Evolutionary conservation across 2,113 vertebrate genomes (phyloP).

Genomic region (Ophiodon elongatus): DNA sequence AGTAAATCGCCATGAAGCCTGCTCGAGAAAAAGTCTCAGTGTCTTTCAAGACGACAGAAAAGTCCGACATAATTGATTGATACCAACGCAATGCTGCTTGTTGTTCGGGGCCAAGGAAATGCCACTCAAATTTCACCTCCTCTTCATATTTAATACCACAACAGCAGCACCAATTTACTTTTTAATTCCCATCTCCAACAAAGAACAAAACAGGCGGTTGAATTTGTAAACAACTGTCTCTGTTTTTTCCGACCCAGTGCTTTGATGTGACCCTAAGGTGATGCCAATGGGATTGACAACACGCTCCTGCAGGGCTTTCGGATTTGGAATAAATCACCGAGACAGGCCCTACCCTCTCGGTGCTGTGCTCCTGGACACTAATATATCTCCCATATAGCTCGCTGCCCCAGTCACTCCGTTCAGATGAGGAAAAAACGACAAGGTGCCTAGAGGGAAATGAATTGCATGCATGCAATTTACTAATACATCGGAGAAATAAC

Average conservation of each 20-base stretch:
- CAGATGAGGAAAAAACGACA: constrained; percentile 73
- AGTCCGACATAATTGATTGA: constrained; percentile 14
- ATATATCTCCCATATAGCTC: constrained; percentile 79
- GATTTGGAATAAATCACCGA: constrained; percentile 81
- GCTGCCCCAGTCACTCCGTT: constrained; percentile 60
- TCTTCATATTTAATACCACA: constrained; percentile 54
- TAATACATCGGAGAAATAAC: constrained; percentile 74
- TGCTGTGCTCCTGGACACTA: constrained; percentile 78
- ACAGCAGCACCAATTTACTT: constrained; percentile 64
- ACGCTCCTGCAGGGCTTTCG: constrained; percentile 65
- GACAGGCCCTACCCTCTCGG: constrained; percentile 73
- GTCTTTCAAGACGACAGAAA: constrained; percentile 3
- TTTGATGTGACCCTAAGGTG: constrained; percentile 80
- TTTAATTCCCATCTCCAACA: constrained; percentile 70
- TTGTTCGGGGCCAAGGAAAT: constrained; percentile 30
- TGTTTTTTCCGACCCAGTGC: constrained; percentile 69
- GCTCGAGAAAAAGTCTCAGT: background rate
- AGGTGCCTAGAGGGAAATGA: constrained; percentile 76
- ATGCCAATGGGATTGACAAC: constrained; percentile 79
- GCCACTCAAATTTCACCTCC: constrained; percentile 39
- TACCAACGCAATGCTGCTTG: background rate
- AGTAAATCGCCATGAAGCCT: background rate
- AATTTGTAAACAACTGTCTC: constrained; percentile 80
- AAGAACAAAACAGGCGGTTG: constrained; percentile 62
- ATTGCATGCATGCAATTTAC: constrained; percentile 75